Evolutionary conservation across 2,113 vertebrate species (phyloP), one percentile per base, ranked within the genome.

Genomic region (Atractosteus spatula): DNA sequence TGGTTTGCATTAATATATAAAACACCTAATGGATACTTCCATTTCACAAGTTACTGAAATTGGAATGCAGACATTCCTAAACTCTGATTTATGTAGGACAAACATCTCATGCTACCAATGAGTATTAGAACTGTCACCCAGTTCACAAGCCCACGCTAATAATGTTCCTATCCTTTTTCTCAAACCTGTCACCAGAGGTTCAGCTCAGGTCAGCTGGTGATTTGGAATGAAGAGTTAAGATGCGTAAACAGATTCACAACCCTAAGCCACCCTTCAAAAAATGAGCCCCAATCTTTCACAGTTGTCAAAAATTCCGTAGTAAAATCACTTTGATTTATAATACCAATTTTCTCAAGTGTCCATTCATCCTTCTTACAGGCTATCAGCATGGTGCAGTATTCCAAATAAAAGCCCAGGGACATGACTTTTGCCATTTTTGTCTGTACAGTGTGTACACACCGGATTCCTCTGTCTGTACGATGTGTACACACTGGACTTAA

Each of bases 261-360:
- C 1, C 56, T 11, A n/a, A 59, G n/a, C 11, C 4, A 59, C 56
- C 29, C 29, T 1, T 29, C 29, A 29, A 29, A 29, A 29, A 59
- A n/a, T 3, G 11, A 4, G n/a, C 7, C n/a, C 11, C 12, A 59
- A 14, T n/a, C 56, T 59, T 59, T 13, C 13, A 59, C 4, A 59
- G 56, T 12, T 59, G 56, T 7, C 56, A 59, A n/a, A 7, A 3
- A 59, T 11, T 4, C 56, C 56, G 3, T 4, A 4, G 47, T 14
- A 12, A 59, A 59, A 59, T 59, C 56, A 59, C 56, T 11, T 59
- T 59, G 56, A 12, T 59, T 59, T n/a, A 59, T n/a, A 13, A 29
- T 14, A 59, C 56, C 56, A 59, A n/a, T 59, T 59, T 59, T 59
- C 56, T 59, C 8, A 59, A 59, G 56, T 59, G n/a, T n/a, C 56